Evolutionary conservation across 2,113 vertebrate genomes (phyloP), one percentile per base, ranked within the genome.

Genomic region (Dunckerocampus dactyliophorus): DNA sequence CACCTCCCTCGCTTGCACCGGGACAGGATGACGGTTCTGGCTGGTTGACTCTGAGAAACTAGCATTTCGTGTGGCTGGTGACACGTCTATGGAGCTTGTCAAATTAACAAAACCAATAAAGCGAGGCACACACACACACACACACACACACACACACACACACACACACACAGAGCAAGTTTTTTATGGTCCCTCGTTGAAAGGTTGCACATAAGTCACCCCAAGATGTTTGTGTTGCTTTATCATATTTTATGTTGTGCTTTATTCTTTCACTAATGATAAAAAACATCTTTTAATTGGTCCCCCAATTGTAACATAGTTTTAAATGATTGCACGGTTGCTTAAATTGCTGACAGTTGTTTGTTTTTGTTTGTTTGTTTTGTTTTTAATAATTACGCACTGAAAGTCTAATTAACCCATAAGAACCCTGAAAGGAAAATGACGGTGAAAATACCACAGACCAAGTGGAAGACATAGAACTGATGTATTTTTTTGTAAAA

Each of bases 1-100:
- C 80, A 77, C 72, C 74, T 80, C 79, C 76, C 71, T 69, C 57
- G 39, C 71, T 86, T 83, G 77, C 75, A 59, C 68, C 19, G 63
- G 69, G 69, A 88, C 89, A 89, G 89, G 89, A 90, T 91, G 91
- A 91, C 89, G 49, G 95, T 94, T 94, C 92, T 90, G 93, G 91
- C 87, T 93, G 93, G 93, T 92, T 88, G 92, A 75, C 84, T 88
- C 76, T 87, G 88, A 79, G 86, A 94, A 93, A 95, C 96, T 90
- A 95, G 88, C 88, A 91, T 95, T 93, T 76, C 76, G 62, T 70
- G 59, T 28, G 77, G 74, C 76, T 65, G 82, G 61, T 84, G 88
- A 85, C 85, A 82, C 72, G 12, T 88, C 86, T 81, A 77, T 86
- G 83, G 80, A 84, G 75, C 79, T 74, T 90, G 90, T 90, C 89